Percentiles rank a stretch among this genome's conserved stretches.
Evolutionary conservation across 2,888 invertebrate genomes (phyloP).

Genomic region (Vanessa cardui): DNA sequence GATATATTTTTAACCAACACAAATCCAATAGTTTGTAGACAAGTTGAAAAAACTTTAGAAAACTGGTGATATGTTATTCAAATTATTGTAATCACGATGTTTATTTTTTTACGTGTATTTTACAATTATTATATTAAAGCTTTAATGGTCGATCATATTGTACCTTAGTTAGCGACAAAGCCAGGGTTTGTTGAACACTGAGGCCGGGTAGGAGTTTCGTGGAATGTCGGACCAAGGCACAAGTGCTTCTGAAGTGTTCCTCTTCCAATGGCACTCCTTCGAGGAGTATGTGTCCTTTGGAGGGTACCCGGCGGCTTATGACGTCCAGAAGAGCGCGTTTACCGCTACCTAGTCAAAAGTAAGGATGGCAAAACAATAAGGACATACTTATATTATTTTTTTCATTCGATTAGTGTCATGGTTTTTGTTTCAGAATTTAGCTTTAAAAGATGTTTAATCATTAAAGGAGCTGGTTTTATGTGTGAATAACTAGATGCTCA

Average conservation of each 20-base stretch:
- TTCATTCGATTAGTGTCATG: no score
- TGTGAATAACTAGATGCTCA: background rate
- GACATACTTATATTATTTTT: no score
- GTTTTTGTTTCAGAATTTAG: no score
- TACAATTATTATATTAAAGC: background rate
- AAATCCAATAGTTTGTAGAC: no score
- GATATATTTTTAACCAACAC: no score
- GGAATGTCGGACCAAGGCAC: constrained; percentile 94
- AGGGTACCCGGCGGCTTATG: constrained; percentile 91
- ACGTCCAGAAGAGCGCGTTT: constrained; percentile 97
- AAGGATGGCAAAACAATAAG: no score
- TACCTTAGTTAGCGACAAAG: constrained; percentile 90
- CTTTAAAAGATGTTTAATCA: background rate
- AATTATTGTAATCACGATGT: no score
- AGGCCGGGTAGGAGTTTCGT: constrained; percentile 92
- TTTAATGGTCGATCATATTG: background rate
- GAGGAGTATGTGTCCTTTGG: constrained; percentile 93
- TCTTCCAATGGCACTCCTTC: constrained; percentile 93
- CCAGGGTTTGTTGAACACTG: constrained; percentile 93
- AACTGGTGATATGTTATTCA: no score
- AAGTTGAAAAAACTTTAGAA: no score
- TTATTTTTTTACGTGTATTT: no score
- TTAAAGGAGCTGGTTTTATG: background rate
- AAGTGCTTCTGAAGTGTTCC: constrained; percentile 91
- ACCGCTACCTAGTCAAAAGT: constrained; percentile 88